Base-by-base conservation (phyloP, 2,888 invertebrate genomes). In the Tanypteryx hageni region DNA sequence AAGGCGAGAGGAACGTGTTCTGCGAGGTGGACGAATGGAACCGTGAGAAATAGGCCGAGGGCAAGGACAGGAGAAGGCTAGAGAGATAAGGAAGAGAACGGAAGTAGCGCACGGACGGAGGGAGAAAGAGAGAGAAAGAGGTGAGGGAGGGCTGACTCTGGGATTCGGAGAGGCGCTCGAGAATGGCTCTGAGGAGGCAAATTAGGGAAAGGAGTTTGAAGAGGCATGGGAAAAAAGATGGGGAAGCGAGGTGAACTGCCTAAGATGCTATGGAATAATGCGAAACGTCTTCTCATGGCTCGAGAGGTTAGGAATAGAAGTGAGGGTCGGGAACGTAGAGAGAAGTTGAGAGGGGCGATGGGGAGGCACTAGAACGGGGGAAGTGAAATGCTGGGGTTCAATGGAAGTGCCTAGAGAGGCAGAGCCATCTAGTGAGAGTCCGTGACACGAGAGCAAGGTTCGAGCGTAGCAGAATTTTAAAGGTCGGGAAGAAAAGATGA, bases 121-220 rank as follows among this genome's bases (percentile, higher is more conserved):
- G n/a, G n/a, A n/a, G n/a, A n/a, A n/a, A n/a, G n/a, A n/a, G n/a
- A n/a, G n/a, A 16, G 83, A 31, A 56, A 31, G 27, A 61, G 27
- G n/a, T 1, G 11, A 14, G 22, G 85, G 10, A 18, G 61, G 86
- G 86, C 61, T 61, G 61, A 61, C 61, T 22, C 22, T n/a, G 61
- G 86, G 61, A 86, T 86, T 86, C 86, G 61, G 61, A 27, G 56
- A 85, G 84, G n/a, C 8, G 57, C 57, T 22, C 27, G 85, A 86
- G 59, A 86, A 86, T 86, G 89, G 89, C 64, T 31, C 89, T 89
- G 64, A 89, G 89, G 44, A 64, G 89, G 89, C 89, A 89, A 89
- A 89, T 89, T 89, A 89, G 89, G 86, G 86, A 86, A 61, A 86
- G 86, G 64, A 64, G 64, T 61, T 56, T 86, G 31, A 44, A 22